Base-by-base conservation (phyloP, 2,113 vertebrate species). In the Tachysurus vachellii region DNA sequence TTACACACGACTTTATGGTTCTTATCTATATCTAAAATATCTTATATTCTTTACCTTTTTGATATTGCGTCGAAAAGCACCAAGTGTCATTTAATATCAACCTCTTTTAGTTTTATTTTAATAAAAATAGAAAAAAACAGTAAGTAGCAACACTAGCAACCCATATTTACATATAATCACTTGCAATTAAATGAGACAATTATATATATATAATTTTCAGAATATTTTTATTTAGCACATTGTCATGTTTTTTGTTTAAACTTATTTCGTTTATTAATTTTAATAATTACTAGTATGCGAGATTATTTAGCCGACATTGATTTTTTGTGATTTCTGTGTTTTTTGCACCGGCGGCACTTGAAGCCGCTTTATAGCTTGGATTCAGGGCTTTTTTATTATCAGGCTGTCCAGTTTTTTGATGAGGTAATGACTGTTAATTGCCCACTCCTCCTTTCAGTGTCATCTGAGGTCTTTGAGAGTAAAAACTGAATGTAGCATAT, bases 361-460 rank as follows among this genome's bases (percentile, higher is more conserved):
- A 50, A 50, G 10, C 73, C 50, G 16, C 73, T 77, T 77, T 53
- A 53, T 44, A 75, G 9, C 12, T n/a, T n/a, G 19, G 12, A 42
- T 73, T 47, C 70, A 71, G 5, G 0, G 31, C 31, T 68, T 31
- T 31, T 66, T 31, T 73, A 47, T 77, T 8, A 77, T 28, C 42
- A 23, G 10, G 56, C 79, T 81, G 79, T 81, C 90, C 93, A 91
- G 91, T 85, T 85, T 83, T 85, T 81, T 94, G 95, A 94, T 92
- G 94, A 87, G 87, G 93, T 93, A 94, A 96, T 94, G 73, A 92
- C 93, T 89, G 42, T 66, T 93, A 94, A 94, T 94, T 86, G 87
- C 85, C 83, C 89, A 44, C 54, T 82, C 56, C 23, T 89, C 26
- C 92, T 81, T 81, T 82, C 89, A 23, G 68, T 88, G 86, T 87